Percentiles rank a stretch among this genome's conserved stretches.
These are phyloP conservation scores for Pangasius krempfi DNA, from an alignment of 2,797 vertebrate genomes.

Conservation along the genomic window DNA sequence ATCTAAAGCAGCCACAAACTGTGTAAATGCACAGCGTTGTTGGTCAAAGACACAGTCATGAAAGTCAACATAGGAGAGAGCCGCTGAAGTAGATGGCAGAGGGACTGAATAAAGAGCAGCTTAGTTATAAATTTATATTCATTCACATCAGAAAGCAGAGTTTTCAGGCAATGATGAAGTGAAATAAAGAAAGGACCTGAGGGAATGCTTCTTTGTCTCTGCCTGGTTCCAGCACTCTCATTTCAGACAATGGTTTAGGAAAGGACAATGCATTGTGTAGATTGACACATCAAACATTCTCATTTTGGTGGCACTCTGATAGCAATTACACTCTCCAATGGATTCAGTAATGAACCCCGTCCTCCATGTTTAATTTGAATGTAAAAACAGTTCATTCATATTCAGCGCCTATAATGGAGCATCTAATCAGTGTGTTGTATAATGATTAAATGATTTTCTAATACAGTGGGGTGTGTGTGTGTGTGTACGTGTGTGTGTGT, in stretches of 20 bases:
- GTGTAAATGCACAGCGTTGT: not conserved
- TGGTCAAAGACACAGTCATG: not conserved
- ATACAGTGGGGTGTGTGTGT: conserved; percentile 61
- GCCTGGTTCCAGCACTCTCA: conserved; percentile 10
- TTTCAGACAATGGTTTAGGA: conserved; percentile 17
- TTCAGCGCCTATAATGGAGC: conserved; percentile 62
- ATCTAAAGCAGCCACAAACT: not conserved
- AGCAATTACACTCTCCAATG: conserved; percentile 80
- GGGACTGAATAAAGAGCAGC: not conserved
- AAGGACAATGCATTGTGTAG: conserved; percentile 36
- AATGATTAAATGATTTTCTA: conserved; percentile 70
- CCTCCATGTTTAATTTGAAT: conserved; percentile 60
- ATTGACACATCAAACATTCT: conserved; percentile 68
- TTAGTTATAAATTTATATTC: conserved; percentile 3
- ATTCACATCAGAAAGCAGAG: conserved; percentile 13
- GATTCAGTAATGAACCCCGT: conserved; percentile 75
- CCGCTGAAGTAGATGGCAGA: not conserved
- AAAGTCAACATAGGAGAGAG: not conserved
- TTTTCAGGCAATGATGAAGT: conserved; percentile 12
- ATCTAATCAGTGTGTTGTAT: conserved; percentile 57
- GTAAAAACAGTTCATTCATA: conserved; percentile 73
- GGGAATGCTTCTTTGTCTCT: conserved; percentile 34
- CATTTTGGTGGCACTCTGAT: conserved; percentile 65
- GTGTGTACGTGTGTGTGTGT: not conserved
- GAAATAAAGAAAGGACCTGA: conserved; percentile 16